Base-by-base conservation (phyloP, 2,888 invertebrate species). In the Dryocosmus kuriphilus region DNA sequence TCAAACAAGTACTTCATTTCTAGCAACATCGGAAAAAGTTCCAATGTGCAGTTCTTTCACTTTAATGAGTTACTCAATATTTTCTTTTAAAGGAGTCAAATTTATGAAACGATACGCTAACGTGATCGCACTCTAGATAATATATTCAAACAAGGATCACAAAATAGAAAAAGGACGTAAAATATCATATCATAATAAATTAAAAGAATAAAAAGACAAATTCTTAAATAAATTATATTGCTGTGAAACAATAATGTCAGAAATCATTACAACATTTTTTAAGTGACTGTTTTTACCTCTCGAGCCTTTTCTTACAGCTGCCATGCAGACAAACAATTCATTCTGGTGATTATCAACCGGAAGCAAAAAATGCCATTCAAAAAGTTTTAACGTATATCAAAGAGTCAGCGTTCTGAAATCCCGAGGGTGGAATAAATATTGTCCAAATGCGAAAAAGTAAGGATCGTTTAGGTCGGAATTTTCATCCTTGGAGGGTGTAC, bases 391-490 rank as follows among this genome's bases (percentile, higher is more conserved):
- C 67, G 27, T 67, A 24, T 46, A 46, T 67, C 67, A 67, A 65
- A 46, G n/a, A 67, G 67, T 71, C 71, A 51, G 46, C 11, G 32
- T 51, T 71, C 30, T 27, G 32, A 55, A 30, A 30, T 27, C 27
- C 16, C 60, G 60, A 16, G 16, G 27, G 60, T 60, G n/a, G 71
- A 30, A 71, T n/a, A 51, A 51, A n/a, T 27, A 71, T 51, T n/a
- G 51, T 55, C 32, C 27, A 51, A 55, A 71, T 46, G 30, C 65
- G 67, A 71, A 71, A 71, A 71, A 46, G 46, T 71, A n/a, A 71
- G 51, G n/a, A 51, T 51, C 71, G 41, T 71, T 71, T 71, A 46
- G 46, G 30, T 71, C 9, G 51, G 30, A 71, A 71, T 71, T 71
- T 71, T 11, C 51, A 71, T 71, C 30, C 30, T 71, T 51, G 14